Conservation (phyloP, 2,113 vertebrate genomes). For the Petrocephalus zakoni region DNA sequence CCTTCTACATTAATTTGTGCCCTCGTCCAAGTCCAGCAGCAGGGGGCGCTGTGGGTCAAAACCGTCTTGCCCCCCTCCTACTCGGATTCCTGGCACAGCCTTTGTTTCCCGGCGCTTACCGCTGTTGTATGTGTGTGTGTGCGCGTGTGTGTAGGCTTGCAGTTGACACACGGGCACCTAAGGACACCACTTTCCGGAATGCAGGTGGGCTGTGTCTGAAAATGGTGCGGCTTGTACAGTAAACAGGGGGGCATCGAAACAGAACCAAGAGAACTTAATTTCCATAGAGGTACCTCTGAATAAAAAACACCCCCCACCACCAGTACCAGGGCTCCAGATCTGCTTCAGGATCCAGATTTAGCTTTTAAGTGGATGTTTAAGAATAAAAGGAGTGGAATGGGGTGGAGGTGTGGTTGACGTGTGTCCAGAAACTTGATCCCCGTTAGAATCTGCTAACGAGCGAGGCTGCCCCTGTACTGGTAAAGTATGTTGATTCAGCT, state of each 20-base stretch:
- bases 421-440: not conserved
- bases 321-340: conserved; percentile 30
- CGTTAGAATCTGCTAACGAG: not conserved
- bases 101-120: not conserved
- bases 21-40: not conserved
- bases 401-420: not conserved
- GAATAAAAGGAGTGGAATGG: conserved; percentile 26
- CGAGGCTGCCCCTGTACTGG: not conserved
- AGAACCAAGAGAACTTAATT: not conserved
- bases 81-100: not conserved
- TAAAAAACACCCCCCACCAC: not conserved
- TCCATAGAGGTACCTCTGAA: conserved; percentile 23
- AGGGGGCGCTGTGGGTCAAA: not conserved
- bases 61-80: not conserved
- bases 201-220: not conserved
- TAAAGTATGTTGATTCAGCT: not conserved
- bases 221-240: not conserved
- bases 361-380: conserved; percentile 41
- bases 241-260: not conserved
- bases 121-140: not conserved
- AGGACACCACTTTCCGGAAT: not conserved
- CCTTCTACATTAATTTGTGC: not conserved
- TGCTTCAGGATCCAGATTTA: conserved; percentile 48
- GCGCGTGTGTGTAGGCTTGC: conserved; percentile 34
- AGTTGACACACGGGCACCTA: not conserved